A percentile compares a stretch with the other conserved stretches of the same genome.
Conservation (phyloP, 2,113 vertebrate genomes). For the Dipodomys merriami region DNA sequence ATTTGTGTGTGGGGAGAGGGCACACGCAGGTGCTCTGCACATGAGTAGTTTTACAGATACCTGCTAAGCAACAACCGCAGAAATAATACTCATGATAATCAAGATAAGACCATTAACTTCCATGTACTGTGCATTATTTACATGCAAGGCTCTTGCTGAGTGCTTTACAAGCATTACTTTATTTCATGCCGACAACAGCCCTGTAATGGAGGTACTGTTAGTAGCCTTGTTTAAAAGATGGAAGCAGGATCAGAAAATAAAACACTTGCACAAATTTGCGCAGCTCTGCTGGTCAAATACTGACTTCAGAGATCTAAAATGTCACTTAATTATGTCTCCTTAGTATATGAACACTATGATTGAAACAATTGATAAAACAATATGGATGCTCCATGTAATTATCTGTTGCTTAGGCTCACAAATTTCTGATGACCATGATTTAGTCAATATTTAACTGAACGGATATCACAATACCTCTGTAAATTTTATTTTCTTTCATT, state of each 20-base stretch:
- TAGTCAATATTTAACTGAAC: neutral
- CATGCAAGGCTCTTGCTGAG: neutral
- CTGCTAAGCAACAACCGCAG: neutral
- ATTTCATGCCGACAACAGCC: neutral
- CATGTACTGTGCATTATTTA: neutral
- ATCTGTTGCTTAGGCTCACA: neutral
- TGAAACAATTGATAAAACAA: neutral
- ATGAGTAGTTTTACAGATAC: neutral
- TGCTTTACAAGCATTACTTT: neutral
- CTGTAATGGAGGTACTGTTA: neutral
- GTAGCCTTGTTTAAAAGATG: neutral
- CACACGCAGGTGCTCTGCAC: fast-evolving
- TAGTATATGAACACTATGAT: neutral
- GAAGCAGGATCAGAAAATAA: neutral
- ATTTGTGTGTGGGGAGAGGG: too few relatives aligned
- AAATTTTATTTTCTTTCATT: neutral
- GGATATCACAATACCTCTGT: neutral
- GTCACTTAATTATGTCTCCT: neutral
- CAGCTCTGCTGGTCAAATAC: neutral
- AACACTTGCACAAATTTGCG: neutral
- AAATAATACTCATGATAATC: neutral
- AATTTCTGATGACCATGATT: neutral
- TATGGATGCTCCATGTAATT: neutral
- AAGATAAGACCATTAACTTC: neutral
- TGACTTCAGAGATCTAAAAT: slow-evolving; percentile 6